phyloP scores from a whole-genome alignment of 2,113 vertebrate genomes.

The Oryzias celebensis region DNA sequence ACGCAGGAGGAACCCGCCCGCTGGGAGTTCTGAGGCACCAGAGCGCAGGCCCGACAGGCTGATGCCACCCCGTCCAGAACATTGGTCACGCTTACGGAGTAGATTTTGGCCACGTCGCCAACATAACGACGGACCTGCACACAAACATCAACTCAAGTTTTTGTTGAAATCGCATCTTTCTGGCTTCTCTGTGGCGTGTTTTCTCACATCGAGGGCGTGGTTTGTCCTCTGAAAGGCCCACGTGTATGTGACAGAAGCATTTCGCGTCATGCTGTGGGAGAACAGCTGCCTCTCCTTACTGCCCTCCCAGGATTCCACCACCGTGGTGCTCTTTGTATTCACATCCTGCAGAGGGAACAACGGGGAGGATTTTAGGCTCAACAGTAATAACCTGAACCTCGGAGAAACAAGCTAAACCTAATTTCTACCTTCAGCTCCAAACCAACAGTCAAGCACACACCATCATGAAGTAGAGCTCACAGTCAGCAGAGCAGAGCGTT shows the following conservation, averaged over 20 bases:
- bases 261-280: conserved; percentile 88
- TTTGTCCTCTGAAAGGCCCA: conserved; percentile 98
- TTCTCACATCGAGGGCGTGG: conserved; percentile 86
- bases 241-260: conserved; percentile 88
- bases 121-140: conserved; percentile 83
- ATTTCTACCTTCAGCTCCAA: neutral
- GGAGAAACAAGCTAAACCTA: neutral
- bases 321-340: conserved; percentile 91
- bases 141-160: neutral
- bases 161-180: too few species aligned
- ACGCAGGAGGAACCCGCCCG: conserved; percentile 86
- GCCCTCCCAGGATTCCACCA: conserved; percentile 96
- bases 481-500: conserved; percentile 90
- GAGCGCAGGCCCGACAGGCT: conserved; percentile 86
- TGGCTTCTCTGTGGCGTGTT: neutral
- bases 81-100: conserved; percentile 90
- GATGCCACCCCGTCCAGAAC: conserved; percentile 88
- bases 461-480: conserved; percentile 97
- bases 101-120: conserved; percentile 90
- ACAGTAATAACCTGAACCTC: neutral
- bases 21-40: conserved; percentile 78
- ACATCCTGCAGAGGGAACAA: conserved; percentile 81
- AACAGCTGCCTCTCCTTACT: conserved; percentile 90
- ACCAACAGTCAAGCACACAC: conserved; percentile 60
- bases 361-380: neutral